Percentiles rank a stretch among this genome's conserved stretches.
Evolutionary conservation across 2,113 vertebrate species (phyloP).

Genomic region (Serilophus lunatus): DNA sequence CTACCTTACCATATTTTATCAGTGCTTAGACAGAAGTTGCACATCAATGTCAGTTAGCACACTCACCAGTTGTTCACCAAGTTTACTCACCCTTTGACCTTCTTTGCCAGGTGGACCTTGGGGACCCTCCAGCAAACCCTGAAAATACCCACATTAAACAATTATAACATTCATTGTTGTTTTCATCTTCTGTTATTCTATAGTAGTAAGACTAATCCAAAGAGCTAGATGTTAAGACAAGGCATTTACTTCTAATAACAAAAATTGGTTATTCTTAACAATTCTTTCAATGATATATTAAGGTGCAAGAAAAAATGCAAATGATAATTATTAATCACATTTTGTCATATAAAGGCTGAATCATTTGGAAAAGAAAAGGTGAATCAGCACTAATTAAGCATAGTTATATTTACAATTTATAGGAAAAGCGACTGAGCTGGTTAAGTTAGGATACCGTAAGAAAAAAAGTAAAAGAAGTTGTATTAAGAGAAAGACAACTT

Average conservation of each 20-base stretch:
- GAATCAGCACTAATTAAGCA: neutral
- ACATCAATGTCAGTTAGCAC: neutral
- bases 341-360: neutral
- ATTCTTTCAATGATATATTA: neutral
- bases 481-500: neutral
- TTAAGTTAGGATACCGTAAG: neutral
- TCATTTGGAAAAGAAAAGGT: neutral
- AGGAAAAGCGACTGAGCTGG: neutral
- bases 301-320: neutral
- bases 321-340: neutral
- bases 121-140: constrained; percentile 81
- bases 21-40: constrained; percentile 34
- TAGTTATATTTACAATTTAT: neutral
- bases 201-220: neutral
- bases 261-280: neutral
- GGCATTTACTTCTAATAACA: constrained; percentile 15
- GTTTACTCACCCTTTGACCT: constrained; percentile 96
- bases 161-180: neutral
- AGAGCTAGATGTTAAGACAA: constrained; percentile 25
- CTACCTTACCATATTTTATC: constrained; percentile 34
- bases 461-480: neutral
- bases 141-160: constrained; percentile 8
- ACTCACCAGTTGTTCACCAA: constrained; percentile 45
- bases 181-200: neutral
- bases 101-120: constrained; percentile 87